These are phyloP conservation scores for Monochamus saltuarius DNA, from an alignment of 1,140 invertebrate genomes.

Conservation along the genomic window DNA sequence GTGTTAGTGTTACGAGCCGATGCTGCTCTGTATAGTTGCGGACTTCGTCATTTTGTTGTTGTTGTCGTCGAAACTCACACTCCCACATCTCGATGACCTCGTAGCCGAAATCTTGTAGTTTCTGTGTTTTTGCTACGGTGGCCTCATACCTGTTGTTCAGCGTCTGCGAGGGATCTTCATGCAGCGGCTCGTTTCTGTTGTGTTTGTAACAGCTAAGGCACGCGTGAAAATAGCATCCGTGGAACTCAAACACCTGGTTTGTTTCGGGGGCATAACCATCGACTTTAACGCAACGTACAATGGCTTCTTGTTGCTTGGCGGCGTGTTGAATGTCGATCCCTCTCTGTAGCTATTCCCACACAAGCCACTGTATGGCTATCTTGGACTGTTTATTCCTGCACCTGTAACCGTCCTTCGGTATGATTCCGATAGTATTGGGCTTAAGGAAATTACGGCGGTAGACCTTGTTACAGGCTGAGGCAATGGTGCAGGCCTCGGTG, in stretches of 20 bases:
- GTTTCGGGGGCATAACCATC: constrained; percentile 12
- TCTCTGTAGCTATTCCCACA: background rate
- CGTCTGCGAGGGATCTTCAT: no score
- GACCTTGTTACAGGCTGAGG: background rate
- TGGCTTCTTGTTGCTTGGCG: constrained; percentile 4
- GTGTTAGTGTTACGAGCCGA: background rate
- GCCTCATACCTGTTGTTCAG: no score
- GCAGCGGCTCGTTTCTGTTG: background rate
- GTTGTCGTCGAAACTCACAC: background rate
- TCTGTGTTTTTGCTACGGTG: no score
- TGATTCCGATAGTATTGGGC: constrained; percentile 23
- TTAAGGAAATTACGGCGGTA: constrained; percentile 28
- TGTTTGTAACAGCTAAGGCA: background rate
- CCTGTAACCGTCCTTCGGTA: constrained; percentile 14
- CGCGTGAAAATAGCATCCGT: constrained; percentile 22
- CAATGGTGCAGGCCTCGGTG: no score
- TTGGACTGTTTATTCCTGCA: background rate
- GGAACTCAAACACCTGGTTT: constrained; percentile 23
- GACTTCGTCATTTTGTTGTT: background rate
- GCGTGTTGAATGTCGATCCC: constrained; percentile 19
- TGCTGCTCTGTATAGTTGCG: background rate
- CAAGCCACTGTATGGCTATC: constrained; percentile 4
- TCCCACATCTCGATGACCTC: constrained; percentile 4
- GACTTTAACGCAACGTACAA: constrained; percentile 11
- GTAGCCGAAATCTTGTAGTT: background rate